Conservation (phyloP, 1,140 invertebrate genomes). For the Caenorhabditis latens region DNA sequence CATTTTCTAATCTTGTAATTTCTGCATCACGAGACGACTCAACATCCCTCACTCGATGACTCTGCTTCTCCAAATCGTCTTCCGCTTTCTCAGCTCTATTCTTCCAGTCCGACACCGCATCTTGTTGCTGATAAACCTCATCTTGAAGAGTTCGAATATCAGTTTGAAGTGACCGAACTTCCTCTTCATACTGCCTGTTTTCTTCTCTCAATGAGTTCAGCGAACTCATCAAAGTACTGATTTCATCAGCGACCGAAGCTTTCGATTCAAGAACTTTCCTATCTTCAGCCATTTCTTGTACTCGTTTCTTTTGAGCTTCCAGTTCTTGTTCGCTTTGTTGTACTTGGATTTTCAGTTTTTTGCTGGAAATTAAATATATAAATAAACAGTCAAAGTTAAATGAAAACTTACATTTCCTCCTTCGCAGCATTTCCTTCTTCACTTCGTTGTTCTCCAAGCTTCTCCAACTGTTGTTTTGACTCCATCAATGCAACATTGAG, state of each 20-base stretch:
- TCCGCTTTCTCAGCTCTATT: slow-evolving; percentile 23
- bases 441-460: not conserved
- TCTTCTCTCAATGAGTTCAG: slow-evolving; percentile 47
- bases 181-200: slow-evolving; percentile 54
- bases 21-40: not conserved
- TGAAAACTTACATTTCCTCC: slow-evolving; percentile 38
- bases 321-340: slow-evolving; percentile 6
- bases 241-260: slow-evolving; percentile 58
- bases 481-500: not conserved
- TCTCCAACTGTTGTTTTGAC: slow-evolving; percentile 21
- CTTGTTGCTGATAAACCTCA: slow-evolving; percentile 20
- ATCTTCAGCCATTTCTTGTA: slow-evolving; percentile 15
- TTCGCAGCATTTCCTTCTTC: not conserved
- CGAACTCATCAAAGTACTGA: slow-evolving; percentile 53
- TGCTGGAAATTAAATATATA: not conserved
- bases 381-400: not conserved
- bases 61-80: slow-evolving; percentile 32
- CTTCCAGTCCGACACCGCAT: slow-evolving; percentile 43
- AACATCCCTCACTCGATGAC: not conserved
- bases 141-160: slow-evolving; percentile 43
- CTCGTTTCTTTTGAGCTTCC: not conserved
- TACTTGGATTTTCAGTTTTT: slow-evolving; percentile 30
- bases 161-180: slow-evolving; percentile 26
- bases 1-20: slow-evolving; percentile 40
- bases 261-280: slow-evolving; percentile 9